Evolutionary conservation across 2,888 invertebrate genomes (phyloP).

Genomic region (Pristionchus japonicus): DNA sequence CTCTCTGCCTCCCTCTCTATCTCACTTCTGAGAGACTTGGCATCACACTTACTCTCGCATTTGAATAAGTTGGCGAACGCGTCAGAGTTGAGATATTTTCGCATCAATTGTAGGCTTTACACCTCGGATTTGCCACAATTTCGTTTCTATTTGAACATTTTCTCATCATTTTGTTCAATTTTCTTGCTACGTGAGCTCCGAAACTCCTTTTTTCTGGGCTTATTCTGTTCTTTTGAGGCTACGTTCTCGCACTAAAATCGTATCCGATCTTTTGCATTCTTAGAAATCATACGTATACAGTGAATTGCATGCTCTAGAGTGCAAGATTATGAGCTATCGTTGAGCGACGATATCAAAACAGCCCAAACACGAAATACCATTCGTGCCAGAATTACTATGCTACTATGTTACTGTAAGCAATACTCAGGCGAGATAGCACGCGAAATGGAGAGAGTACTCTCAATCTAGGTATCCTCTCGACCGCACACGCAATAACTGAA

Average conservation of each 20-base stretch:
- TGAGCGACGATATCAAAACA: background rate
- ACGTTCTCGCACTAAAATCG: background rate
- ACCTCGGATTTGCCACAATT: background rate
- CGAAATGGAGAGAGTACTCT: background rate
- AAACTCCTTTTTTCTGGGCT: background rate
- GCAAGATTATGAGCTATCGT: background rate
- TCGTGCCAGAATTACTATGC: background rate
- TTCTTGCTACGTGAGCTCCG: background rate
- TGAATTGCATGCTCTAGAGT: no score
- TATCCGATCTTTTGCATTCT: no score
- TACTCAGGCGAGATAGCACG: background rate
- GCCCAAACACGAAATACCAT: background rate
- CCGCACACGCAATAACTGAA: constrained; percentile 28
- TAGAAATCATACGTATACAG: no score
- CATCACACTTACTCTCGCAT: background rate
- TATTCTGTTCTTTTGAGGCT: background rate
- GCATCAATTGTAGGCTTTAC: background rate
- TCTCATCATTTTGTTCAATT: background rate
- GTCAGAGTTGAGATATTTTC: background rate
- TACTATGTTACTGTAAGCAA: background rate
- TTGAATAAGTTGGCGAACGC: background rate
- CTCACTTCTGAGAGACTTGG: background rate
- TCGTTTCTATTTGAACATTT: background rate
- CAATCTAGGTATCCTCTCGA: background rate
- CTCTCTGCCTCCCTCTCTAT: background rate